Base-by-base conservation (phyloP, 2,888 invertebrate genomes). In the Drosophila emarginata region DNA sequence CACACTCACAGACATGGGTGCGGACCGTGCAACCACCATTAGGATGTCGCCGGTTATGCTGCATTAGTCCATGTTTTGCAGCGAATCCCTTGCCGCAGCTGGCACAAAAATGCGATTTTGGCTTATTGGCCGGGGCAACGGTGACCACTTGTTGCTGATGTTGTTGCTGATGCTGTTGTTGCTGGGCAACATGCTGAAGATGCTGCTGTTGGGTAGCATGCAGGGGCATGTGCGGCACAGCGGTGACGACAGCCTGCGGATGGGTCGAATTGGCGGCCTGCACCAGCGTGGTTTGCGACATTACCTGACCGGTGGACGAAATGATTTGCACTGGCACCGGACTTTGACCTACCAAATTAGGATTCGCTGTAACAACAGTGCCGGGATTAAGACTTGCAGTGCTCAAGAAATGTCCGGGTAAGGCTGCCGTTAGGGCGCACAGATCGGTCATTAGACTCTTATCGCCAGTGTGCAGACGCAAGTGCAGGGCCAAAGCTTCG, bases 41-140 rank as follows among this genome's bases (percentile, higher is more conserved):
- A 2, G 96, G 95, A 89, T 96, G 96, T 65, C 94, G 94, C 71
- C 95, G 94, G 84, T 95, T 95, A 91, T 96, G 96, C 83, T 96
- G 96, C 68, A 96, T 93, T 4, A 96, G 91, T 0, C 96, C 96
- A 78, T 96, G 96, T 89, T 96, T 96, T 56, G 96, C 96, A 1
- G 96, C 96, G 79, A 96, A 96, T 4, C 95, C 96, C 89, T 96
- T 95, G 50, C 96, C 95, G 81, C 96, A 96, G 83, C 96, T 95
- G 26, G 94, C 94, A 87, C 96, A 96, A 77, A 96, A 93, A 89
- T 96, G 96, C 64, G 95, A 94, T 91, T 96, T 96, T 23, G 95
- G 95, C 85, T 96, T 93, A 51, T 91, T 90, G 67, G 90, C 90
- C 64, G 90, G 89, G 53, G 80, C 79, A 14, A 79, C 89, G 50